Conservation (phyloP, 2,888 invertebrate genomes). For the Drosophila niveifrons region DNA sequence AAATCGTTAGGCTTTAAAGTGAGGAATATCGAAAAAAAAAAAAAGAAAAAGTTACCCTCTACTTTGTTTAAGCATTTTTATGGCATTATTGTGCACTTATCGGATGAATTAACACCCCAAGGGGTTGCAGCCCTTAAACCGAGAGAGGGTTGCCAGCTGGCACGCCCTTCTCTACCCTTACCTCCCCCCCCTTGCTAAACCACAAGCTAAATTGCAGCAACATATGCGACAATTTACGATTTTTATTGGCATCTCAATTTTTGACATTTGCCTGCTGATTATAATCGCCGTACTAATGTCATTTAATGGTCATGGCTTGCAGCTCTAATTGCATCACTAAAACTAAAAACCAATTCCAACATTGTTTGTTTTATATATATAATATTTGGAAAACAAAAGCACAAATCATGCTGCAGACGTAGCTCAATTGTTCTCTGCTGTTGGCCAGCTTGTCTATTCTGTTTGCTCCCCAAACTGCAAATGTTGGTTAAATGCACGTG, state of each 20-base stretch:
- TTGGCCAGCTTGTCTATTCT: slow-evolving; percentile 27
- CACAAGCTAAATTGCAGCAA: slow-evolving; percentile 73
- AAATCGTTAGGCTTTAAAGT: slow-evolving; percentile 58
- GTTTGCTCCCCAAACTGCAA: slow-evolving; percentile 50
- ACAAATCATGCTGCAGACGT: slow-evolving; percentile 47
- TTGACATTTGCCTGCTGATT: slow-evolving; percentile 60
- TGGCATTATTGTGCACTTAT: slow-evolving; percentile 83
- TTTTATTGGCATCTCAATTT: slow-evolving; percentile 45
- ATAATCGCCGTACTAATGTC: slow-evolving; percentile 42
- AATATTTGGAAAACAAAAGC: slow-evolving; percentile 59
- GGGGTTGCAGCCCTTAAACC: slow-evolving; percentile 27
- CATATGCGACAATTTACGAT: slow-evolving; percentile 79
- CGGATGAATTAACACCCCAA: slow-evolving; percentile 77
- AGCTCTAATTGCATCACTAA: slow-evolving; percentile 65
- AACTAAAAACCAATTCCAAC: neutral
- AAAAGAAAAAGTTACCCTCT: no score
- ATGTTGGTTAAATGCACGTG: slow-evolving; percentile 83
- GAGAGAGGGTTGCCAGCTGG: slow-evolving; percentile 20
- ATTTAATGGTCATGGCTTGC: slow-evolving; percentile 8
- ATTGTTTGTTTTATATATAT: slow-evolving; percentile 66
- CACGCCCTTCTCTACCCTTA: slow-evolving; percentile 23
- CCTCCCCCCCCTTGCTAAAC: slow-evolving; percentile 32
- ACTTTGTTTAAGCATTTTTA: slow-evolving; percentile 57
- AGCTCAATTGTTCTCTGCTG: slow-evolving; percentile 5
- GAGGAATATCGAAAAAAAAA: neutral